Base-by-base conservation (phyloP, 2,113 vertebrate species). In the Periophthalmus modestus region DNA sequence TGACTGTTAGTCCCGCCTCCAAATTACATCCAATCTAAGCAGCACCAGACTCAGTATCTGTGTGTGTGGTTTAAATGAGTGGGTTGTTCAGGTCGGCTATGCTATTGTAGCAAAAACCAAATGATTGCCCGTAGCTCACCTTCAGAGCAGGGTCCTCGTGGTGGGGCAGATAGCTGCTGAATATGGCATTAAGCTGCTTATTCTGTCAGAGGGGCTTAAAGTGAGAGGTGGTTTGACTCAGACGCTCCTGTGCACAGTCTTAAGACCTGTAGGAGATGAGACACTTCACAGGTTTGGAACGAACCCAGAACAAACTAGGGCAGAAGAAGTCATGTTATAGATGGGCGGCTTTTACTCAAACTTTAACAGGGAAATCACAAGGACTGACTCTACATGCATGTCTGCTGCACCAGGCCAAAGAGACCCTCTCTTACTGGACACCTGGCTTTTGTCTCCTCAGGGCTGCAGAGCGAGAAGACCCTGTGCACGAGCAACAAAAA, bases 121-220 rank as follows among this genome's bases (percentile, higher is more conserved):
- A 55, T 21, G n/a, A 21, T 7, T n/a, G 7, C 52, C 16, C 10
- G 5, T 21, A 21, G 5, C 52, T 55, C 52, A 55, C 52, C 57
- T 59, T 28, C 13, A 57, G 19, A 59, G 23, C 57, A 6, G 57
- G 57, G 57, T 57, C 57, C 21, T 28, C 12, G 57, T 59, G 24
- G 19, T 55, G 24, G 57, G 23, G 57, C 57, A 59, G 57, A 59
- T 55, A 55, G 52, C 57, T 59, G 23, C 12, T 6, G 57, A 28
- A 28, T 59, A 5, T 24, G 23, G 57, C 11, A 28, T 28, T 59
- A 59, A 59, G 23, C 57, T 15, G 57, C 57, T 59, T 59, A 59
- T 24, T 59, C 14, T 24, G 57, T 28, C 57, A 59, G 57, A 59
- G n/a, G 24, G 57, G 57, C 57, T 59, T 59, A 59, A 59, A 59